Evolutionary conservation across 53 echinoderm and acorn worm genomes (phyloP).

Genomic region (Henricia sp.): DNA sequence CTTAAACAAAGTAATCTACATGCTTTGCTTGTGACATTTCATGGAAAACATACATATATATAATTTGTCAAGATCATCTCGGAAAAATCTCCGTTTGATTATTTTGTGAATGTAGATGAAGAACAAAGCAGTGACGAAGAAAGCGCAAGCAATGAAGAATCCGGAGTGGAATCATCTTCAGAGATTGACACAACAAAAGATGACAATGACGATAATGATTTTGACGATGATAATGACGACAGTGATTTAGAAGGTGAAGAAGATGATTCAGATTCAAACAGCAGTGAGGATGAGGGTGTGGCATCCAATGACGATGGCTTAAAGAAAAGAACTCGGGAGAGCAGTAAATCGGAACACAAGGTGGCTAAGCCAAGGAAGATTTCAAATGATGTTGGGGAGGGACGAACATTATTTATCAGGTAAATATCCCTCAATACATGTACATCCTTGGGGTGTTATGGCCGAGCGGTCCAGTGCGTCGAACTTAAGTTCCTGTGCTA

Average conservation of each 20-base stretch:
- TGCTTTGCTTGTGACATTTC: too few species aligned
- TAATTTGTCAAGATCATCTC: too few species aligned
- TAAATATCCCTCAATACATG: slow-evolving; percentile 39
- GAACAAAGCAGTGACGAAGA: slow-evolving; percentile 32
- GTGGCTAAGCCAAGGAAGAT: background rate
- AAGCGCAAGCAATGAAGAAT: slow-evolving; percentile 22
- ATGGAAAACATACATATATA: too few species aligned
- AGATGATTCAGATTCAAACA: slow-evolving; percentile 22
- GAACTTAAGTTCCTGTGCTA: too few species aligned
- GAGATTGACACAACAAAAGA: slow-evolving; percentile 33
- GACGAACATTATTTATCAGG: slow-evolving; percentile 90
- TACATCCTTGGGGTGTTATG: too few species aligned
- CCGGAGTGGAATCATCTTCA: slow-evolving; percentile 40
- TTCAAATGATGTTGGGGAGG: slow-evolving; percentile 75
- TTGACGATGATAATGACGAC: slow-evolving; percentile 46
- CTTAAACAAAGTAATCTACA: too few species aligned
- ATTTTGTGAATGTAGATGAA: background rate
- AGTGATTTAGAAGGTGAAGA: slow-evolving; percentile 36
- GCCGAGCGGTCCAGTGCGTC: too few species aligned
- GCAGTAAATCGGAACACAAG: background rate
- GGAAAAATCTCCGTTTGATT: background rate
- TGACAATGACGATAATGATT: slow-evolving; percentile 12
- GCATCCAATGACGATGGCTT: slow-evolving; percentile 28
- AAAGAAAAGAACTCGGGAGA: slow-evolving; percentile 23
- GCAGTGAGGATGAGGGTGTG: slow-evolving; percentile 26